Base-by-base conservation (phyloP, 2,113 vertebrate species). In the Pelobates fuscus region DNA sequence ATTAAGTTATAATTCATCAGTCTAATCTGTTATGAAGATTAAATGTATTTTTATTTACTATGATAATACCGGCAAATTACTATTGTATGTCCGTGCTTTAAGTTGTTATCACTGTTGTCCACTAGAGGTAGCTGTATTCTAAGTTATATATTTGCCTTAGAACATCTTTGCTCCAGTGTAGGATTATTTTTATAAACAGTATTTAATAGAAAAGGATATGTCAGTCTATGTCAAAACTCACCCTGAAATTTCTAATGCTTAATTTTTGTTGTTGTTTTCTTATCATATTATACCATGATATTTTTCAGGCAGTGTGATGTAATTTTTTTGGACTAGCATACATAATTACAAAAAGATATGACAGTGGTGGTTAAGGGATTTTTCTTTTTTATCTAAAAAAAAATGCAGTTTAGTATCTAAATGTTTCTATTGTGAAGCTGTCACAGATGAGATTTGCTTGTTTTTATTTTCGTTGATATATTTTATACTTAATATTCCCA, bases 251-350 rank as follows among this genome's bases (percentile, higher is more conserved):
- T 6, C 11, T 29, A 66, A 29, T 24, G 17, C 24, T 44, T 26
- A 44, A 18, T 25, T 58, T 43, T 44, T 66, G 46, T 58, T n/a
- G n/a, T n/a, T 21, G 49, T 20, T 46, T 58, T 27, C 32, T 67
- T 46, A 44, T 67, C 54, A 75, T 32, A 67, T 59, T 67, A 18
- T 30, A 74, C 18, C 14, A 27, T 49, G n/a, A 23, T 44, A 15
- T 14, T 62, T 43, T 59, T 27, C 37, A 26, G 41, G 41, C n/a
- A 23, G 18, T 29, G 37, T 21, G 26, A 63, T 17, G 52, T 71
- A 46, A 71, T 71, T 63, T 52, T n/a, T 62, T 49, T 62, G 59
- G 58, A 63, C 26, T 62, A 20, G 5, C 58, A 52, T 62, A 61
- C 29, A 71, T 71, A 62, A 61, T 61, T 61, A 37, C 24, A 29